Evolutionary conservation across 2,113 vertebrate species (phyloP).

Genomic region (Antennarius striatus): DNA sequence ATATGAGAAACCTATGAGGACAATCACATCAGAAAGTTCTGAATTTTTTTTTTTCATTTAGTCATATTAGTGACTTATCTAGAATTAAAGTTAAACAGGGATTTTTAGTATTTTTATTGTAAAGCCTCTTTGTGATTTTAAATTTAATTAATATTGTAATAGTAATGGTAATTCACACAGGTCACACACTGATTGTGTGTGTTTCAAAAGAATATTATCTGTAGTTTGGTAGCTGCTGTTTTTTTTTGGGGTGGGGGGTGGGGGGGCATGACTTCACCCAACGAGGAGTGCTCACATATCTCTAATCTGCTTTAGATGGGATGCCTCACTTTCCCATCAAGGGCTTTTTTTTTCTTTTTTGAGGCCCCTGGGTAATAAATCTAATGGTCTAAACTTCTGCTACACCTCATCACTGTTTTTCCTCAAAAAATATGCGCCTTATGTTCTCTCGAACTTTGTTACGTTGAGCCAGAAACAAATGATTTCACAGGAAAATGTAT

Average conservation of each 20-base stretch:
- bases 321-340: conserved; percentile 74
- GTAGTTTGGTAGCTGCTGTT: conserved; percentile 45
- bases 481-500: conserved; percentile 83
- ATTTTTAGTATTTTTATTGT: not conserved
- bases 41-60: not conserved
- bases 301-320: conserved; percentile 82
- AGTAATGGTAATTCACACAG: too few relatives aligned
- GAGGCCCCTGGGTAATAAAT: conserved; percentile 78
- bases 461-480: conserved; percentile 75
- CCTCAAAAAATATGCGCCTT: conserved; percentile 73
- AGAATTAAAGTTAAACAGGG: not conserved
- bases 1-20: conserved; percentile 3
- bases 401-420: conserved; percentile 65
- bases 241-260: conserved; percentile 30
- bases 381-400: conserved; percentile 82
- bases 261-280: conserved; percentile 74
- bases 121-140: too few relatives aligned
- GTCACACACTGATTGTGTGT: not conserved
- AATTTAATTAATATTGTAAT: too few relatives aligned
- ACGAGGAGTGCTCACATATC: conserved; percentile 64
- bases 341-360: conserved; percentile 51
- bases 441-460: conserved; percentile 79
- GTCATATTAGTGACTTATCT: not conserved
- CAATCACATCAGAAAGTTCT: conserved; percentile 14
- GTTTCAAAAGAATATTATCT: conserved; percentile 37